Evolutionary conservation across 2,888 invertebrate species (phyloP), one percentile per base, ranked within the genome.

Genomic region (Leptarthrus brevirostris): DNA sequence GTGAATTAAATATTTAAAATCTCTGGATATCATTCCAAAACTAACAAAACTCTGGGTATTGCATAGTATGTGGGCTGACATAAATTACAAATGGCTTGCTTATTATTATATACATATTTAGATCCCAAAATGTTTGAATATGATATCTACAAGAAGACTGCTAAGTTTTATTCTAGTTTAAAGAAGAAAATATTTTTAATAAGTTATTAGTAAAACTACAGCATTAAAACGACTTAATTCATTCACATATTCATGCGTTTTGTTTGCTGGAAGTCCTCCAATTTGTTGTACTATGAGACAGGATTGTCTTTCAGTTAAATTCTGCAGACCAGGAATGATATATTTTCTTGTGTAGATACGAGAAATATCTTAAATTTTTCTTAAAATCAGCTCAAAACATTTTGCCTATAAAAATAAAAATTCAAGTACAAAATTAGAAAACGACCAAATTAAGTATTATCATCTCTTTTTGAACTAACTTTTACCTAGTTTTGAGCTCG

Each of bases 351-450:
- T 12, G 40, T 40, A 40, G n/a, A 40, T 40, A 40, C 12, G 10
- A 30, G 8, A 30, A 30, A 1, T 30, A 8, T 6, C 8, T 30
- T 8, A 12, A 40, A 12, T 40, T 40, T 40, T 40, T 40, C 40
- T 40, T 40, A 40, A 8, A 3, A 40, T 8, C 40, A 40, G 40
- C 40, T 40, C 40, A n/a, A 40, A 40, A n/a, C n/a, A n/a, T 40
- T 40, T 6, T n/a, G n/a, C 12, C 18, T 58, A 18, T 20, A 30
- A 18, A 20, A 16, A 58, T 34, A 58, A 58, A 58, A 36, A 34
- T 58, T 47, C 16, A 22, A 69, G 69, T 69, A 69, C 34, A 69
- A 69, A 69, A 49, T 18, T 69, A 69, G 52, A 69, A 69, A 69
- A 69, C 24, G 44, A 22, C 34, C 22, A 69, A n/a, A 47, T 30